Evolutionary conservation across 2,797 vertebrate genomes (phyloP), one percentile per base, ranked within the genome.

Genomic region (Phataginus tetradactyla): DNA sequence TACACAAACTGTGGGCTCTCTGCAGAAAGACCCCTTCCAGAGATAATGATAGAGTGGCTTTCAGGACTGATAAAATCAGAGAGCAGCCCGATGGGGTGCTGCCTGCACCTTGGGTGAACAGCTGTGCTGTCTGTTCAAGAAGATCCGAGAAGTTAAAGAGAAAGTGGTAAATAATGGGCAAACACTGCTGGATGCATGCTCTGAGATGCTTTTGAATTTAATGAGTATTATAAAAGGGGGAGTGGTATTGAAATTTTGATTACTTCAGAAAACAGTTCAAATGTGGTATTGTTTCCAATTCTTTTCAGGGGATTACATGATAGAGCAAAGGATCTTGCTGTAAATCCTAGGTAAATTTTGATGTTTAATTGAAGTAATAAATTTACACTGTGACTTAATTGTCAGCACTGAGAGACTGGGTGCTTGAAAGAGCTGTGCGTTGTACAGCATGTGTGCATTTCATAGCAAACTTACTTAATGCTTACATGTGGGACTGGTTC

Each of bases 1-100:
- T 89, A 96, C 64, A 78, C 77, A 96, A 97, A 97, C 86, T 42
- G 3, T 80, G 39, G 53, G 34, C 89, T 98, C 85, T 98, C 83
- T 92, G 71, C 72, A 97, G 96, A 98, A 98, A 95, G 94, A 85
- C 97, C 96, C 96, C 98, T 98, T 98, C 97, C 97, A 96, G 98
- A 81, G 98, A 98, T 98, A 98, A 98, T 98, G 95, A 98, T 94
- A 98, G 55, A 96, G 77, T 57, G 96, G 85, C 1, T 4, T 94
- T 91, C 14, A 11, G 93, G 86, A 95, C 34, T 92, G 86, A 96
- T 96, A 92, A 86, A 71, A 88, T 94, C 89, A 71, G 72, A 88
- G 66, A 97, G 80, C 77, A 98, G 51, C 27, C 57, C 97, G 93
- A 94, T 75, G 94, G 83, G 29, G 88, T 97, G 77, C 79, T n/a